Evolutionary conservation across 1,140 invertebrate species (phyloP), one percentile per base, ranked within the genome.

Genomic region (Dendrolimus kikuchii): DNA sequence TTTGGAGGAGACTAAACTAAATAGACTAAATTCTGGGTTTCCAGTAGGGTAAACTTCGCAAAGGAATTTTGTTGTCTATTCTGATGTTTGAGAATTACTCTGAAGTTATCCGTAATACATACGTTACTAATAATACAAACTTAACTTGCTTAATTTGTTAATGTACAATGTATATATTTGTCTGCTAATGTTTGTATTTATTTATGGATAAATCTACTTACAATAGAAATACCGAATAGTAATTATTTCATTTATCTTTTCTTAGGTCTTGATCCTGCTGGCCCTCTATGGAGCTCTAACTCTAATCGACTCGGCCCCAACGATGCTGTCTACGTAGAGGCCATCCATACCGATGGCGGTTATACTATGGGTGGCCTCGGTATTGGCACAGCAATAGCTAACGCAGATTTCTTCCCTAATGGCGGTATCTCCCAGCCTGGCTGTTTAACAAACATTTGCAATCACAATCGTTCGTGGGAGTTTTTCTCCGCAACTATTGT

Each of bases 331-430:
- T 57, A 57, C 50, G 55, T 57, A 5, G 55, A 57, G 37, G 55
- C 55, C 40, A 57, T 57, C 9, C 55, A 57, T 42, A 57, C 55
- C 0, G 92, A 92, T 64, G 88, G 90, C 7, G 90, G 90, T 23
- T 43, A 48, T 37, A 56, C 47, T 4, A 38, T 92, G 90, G 71
- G 91, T 90, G 8, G 92, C 90, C 66, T 81, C 78, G 48, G 89
- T 87, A 70, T 90, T 88, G 46, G 85, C 86, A 52, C 91, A 87
- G 5, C 60, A 6, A 53, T 81, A 0, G 74, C 63, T 8, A 89
- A 93, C 61, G 90, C 89, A 6, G 95, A 96, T 74, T 95, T 96
- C 87, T 96, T 92, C 76, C 93, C 93, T 2, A 95, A 96, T 69
- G 93, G 93, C 5, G 93, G 93, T 5, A 62, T 57, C 6, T 68